phyloP scores from a whole-genome alignment of 2,113 vertebrate genomes.

The Ovis aries region DNA sequence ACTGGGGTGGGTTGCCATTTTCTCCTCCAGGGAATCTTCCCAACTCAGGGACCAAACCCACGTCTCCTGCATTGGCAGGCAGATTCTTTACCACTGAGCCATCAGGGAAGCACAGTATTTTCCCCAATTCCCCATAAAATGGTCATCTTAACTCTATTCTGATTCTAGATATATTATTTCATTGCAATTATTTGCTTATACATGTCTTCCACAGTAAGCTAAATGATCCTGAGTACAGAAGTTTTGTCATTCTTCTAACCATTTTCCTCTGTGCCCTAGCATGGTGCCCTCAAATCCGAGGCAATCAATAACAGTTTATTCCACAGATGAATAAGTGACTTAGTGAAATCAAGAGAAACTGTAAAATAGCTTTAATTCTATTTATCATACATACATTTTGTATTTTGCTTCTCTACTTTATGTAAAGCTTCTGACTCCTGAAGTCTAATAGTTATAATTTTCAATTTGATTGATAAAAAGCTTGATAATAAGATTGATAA shows the following conservation, averaged over 20 bases:
- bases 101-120: not conserved
- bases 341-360: not conserved
- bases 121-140: not conserved
- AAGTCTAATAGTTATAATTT: not conserved
- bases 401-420: not conserved
- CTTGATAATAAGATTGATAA: not conserved
- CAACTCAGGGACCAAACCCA: not conserved
- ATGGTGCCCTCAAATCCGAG: not conserved
- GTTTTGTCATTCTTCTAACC: not conserved
- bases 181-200: not conserved
- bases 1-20: not conserved
- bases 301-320: not conserved
- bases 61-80: not conserved
- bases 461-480: not conserved
- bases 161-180: not conserved
- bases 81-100: not conserved
- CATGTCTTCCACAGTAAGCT: not conserved
- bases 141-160: not conserved
- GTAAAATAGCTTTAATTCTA: slow-evolving; percentile 3
- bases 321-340: not conserved
- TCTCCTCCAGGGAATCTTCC: not conserved
- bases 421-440: not conserved
- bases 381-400: not conserved
- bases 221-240: not conserved
- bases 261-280: not conserved